Base-by-base conservation (phyloP, 2,888 invertebrate species). In the Phlogophora meticulosa region DNA sequence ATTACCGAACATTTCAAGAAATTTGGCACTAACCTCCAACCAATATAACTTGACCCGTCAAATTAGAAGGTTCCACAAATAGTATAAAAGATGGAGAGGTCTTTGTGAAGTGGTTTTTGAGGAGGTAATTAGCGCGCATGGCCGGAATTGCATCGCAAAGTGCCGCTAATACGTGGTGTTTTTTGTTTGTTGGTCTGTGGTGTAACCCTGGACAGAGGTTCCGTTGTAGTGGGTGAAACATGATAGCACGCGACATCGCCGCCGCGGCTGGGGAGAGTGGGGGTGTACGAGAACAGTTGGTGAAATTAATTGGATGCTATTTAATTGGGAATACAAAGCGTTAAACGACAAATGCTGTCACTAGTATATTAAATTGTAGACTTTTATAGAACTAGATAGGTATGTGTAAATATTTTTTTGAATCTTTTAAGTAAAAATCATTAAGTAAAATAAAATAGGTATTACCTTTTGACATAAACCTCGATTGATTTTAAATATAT, bases 231-330 rank as follows among this genome's bases (percentile, higher is more conserved):
- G 81, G 82, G 86, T 87, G 94, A 92, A 94, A 94, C 89, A 87
- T 86, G 92, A 94, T 94, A 89, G 92, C 90, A 92, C 92, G 94
- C 93, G 94, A 94, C 94, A 94, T 87, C 85, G 87, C 88, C 87
- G 89, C 84, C 83, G 71, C 87, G 83, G 63, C 28, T 64, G 89
- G 65, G 91, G 87, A 90, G 76, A 40, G n/a, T 55, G 51, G 87
- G 90, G 74, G 24, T 11, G n/a, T n/a, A 7, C 1, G 1, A 69
- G 49, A 56, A 81, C 62, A 72, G 46, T 46, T 60, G 0, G 32
- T 51, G 11, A 42, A 60, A 40, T 45, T 3, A 32, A 22, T 53
- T 4, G 10, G 15, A 1, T 2, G 10, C n/a, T 49, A 24, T 48
- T 38, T 36, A 49, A 11, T 36, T 5, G 5, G 9, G 7, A 22